Evolutionary conservation across 1,140 invertebrate genomes (phyloP), one percentile per base, ranked within the genome.

Genomic region (Nautilus pompilius): DNA sequence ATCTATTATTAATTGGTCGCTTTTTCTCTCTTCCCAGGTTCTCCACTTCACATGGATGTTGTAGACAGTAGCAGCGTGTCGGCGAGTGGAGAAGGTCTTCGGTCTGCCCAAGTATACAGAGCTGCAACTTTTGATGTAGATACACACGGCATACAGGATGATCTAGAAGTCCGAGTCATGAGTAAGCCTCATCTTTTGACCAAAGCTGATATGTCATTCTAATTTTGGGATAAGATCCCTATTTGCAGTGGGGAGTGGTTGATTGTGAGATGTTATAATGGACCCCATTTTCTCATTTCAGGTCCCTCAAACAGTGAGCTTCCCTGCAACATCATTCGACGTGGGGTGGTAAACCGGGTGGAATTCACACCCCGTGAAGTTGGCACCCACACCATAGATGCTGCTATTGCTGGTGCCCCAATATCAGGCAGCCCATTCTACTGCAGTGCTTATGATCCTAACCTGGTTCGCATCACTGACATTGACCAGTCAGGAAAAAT

Each of bases 351-450:
- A 54, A 93, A 92, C 84, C 88, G 90, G 58, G 90, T 96, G 41
- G 92, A 95, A 79, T 96, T 96, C 81, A 90, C 90, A 46, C 93
- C 93, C 5, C 88, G 88, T 57, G 93, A 96, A 84, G 93, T 96
- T 17, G 89, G 89, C 13, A 84, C 81, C 2, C 87, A 90, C 69
- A 86, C 83, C 29, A 83, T 90, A 30, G 78, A 70, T 24, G 65
- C 71, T 13, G 45, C 56, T 24, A 68, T 72, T 51, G 72, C 65
- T n/a, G 83, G 84, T 10, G 83, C 84, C 48, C 75, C 85, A 3
- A 84, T 89, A 22, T 86, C 82, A 59, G 86, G 87, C 13, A 87
- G 88, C 67, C 87, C 87, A 3, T 85, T 86, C 71, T 89, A 88
- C 1, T 87, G 95, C 3, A 91, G 93, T 75, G 92, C 91, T 0